Percentiles rank a stretch among this genome's conserved stretches.
Conservation (phyloP, 2,797 vertebrate species). For the Dicrostonyx torquatus region DNA sequence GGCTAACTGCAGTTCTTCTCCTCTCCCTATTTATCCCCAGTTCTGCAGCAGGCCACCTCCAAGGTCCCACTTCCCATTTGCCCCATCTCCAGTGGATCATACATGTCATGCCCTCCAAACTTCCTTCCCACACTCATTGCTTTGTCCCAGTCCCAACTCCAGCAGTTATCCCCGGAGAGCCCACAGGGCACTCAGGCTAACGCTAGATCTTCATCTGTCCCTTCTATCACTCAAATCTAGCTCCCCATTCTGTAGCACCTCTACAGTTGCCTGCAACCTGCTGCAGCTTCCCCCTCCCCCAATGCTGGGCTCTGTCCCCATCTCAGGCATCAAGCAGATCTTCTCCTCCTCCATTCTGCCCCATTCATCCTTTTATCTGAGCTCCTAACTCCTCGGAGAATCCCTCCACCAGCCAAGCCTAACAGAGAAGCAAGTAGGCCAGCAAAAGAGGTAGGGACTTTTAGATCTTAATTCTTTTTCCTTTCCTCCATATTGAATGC, state of each 20-base stretch:
- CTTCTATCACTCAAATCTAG: neutral
- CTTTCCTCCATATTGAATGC: neutral
- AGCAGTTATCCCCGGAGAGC: neutral
- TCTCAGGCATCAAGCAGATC: neutral
- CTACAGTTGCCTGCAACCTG: neutral
- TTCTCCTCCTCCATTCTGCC: neutral
- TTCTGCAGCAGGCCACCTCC: neutral
- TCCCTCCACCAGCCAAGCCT: too few species aligned
- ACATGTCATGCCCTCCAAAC: too few species aligned
- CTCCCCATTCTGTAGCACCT: neutral
- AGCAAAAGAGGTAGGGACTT: neutral
- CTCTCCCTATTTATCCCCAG: neutral
- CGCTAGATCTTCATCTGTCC: neutral
- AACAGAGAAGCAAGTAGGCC: too few species aligned
- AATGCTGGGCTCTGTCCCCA: too few species aligned
- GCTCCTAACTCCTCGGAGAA: neutral
- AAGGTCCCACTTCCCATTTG: too few species aligned
- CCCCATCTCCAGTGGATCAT: too few species aligned
- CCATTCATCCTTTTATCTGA: neutral
- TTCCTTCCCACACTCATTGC: neutral
- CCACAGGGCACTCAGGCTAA: neutral
- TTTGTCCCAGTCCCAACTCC: neutral
- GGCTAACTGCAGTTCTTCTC: neutral
- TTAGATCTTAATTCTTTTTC: neutral
- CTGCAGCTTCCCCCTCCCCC: neutral